phyloP scores from a whole-genome alignment of 2,797 vertebrate genomes.

The Galago senegalensis region DNA sequence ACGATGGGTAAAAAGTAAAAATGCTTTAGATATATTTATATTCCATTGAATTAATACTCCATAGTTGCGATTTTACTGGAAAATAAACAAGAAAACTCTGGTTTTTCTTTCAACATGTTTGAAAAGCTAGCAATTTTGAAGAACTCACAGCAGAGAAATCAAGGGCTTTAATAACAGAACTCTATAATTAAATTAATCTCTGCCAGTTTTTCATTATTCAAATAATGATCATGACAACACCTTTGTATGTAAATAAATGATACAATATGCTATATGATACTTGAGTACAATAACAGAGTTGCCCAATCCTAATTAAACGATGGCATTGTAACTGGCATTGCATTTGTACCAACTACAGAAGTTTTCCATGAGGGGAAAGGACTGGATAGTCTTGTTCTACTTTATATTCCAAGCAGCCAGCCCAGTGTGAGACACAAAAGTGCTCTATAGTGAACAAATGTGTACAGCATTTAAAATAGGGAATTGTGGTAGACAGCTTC shows the following conservation, averaged over 20 bases:
- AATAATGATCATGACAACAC: not conserved
- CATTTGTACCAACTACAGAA: not conserved
- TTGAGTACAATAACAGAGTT: not conserved
- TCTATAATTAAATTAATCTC: not conserved
- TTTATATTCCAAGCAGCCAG: not conserved
- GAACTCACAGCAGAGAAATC: not conserved
- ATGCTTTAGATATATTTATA: not conserved
- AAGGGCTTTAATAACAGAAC: not conserved
- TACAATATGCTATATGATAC: not conserved
- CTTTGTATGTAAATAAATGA: slow-evolving; percentile 13
- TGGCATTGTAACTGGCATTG: not conserved
- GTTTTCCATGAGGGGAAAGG: not conserved
- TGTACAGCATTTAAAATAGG: not conserved
- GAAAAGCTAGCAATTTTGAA: not conserved
- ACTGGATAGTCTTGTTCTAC: not conserved
- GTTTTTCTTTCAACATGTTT: not conserved
- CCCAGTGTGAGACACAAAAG: not conserved
- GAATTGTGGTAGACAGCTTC: not conserved
- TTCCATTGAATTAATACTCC: not conserved
- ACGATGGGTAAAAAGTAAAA: not conserved
- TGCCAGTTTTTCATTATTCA: not conserved
- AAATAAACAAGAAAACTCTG: not conserved
- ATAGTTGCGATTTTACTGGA: not conserved
- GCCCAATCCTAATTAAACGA: not conserved
- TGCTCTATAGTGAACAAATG: not conserved